phyloP scores from a whole-genome alignment of 2,888 invertebrate species.

The Omphaloscelis lunosa region DNA sequence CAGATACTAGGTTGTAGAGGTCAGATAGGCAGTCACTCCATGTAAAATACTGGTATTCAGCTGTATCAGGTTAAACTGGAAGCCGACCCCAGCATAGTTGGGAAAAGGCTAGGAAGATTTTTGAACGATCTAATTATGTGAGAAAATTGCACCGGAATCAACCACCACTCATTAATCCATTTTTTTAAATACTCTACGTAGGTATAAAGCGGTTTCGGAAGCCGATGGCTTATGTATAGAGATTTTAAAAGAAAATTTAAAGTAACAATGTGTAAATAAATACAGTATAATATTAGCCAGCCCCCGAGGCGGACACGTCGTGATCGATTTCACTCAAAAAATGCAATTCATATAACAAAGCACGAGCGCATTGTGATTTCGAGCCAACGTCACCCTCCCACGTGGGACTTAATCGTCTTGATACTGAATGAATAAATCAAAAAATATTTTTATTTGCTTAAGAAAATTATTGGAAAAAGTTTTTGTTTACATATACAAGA shows the following conservation, averaged over 20 bases:
- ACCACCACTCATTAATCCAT: neutral
- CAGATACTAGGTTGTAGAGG: no score
- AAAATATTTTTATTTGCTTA: neutral
- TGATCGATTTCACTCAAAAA: constrained; percentile 89
- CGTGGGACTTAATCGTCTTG: constrained; percentile 72
- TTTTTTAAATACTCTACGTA: neutral
- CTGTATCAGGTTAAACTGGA: no score
- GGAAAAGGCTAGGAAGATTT: no score
- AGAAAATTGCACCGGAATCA: constrained; percentile 1
- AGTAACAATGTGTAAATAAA: constrained; percentile 84
- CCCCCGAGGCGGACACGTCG: constrained; percentile 76
- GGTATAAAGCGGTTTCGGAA: constrained; percentile 54
- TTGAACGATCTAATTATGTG: constrained; percentile 23
- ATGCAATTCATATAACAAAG: constrained; percentile 88
- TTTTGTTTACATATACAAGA: neutral
- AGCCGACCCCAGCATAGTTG: no score
- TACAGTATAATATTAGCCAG: constrained; percentile 78
- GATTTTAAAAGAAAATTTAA: constrained; percentile 63
- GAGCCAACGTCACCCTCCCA: constrained; percentile 78
- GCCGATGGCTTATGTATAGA: constrained; percentile 52
- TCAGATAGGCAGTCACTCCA: no score
- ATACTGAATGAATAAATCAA: constrained; percentile 70
- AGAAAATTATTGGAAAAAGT: neutral
- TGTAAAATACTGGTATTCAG: no score
- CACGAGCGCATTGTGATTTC: constrained; percentile 85